Conservation (phyloP, 2,888 invertebrate genomes). For the Heliconius ethilla region DNA sequence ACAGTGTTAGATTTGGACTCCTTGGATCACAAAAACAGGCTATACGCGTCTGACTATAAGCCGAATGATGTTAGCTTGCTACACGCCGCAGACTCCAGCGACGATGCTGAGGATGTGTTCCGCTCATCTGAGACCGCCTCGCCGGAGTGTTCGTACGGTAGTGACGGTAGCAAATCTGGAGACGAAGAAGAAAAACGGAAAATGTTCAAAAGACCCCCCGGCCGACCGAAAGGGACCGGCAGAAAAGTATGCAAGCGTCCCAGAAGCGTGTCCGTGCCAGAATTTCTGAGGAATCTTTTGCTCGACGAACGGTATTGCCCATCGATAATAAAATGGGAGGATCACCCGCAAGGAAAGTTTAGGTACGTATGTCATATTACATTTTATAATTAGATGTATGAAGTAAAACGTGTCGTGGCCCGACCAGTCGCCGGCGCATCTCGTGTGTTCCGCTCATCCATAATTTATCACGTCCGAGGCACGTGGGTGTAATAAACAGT, state of each 20-base stretch:
- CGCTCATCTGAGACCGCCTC: slow-evolving; percentile 69
- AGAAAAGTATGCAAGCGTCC: slow-evolving; percentile 73
- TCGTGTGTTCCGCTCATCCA: slow-evolving; percentile 56
- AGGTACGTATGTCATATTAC: slow-evolving; percentile 65
- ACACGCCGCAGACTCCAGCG: slow-evolving; percentile 68
- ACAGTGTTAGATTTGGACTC: slow-evolving; percentile 71
- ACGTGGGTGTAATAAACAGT: slow-evolving; percentile 66
- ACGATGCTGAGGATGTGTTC: slow-evolving; percentile 70
- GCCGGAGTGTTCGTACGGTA: slow-evolving; percentile 69
- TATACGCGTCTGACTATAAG: slow-evolving; percentile 65
- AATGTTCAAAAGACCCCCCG: slow-evolving; percentile 77
- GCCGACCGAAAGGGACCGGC: slow-evolving; percentile 79
- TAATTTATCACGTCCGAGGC: slow-evolving; percentile 66
- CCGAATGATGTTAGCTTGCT: slow-evolving; percentile 61
- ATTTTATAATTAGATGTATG: background rate
- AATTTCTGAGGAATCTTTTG: slow-evolving; percentile 92
- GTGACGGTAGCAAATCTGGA: slow-evolving; percentile 73
- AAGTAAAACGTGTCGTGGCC: slow-evolving; percentile 55
- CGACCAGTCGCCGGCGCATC: slow-evolving; percentile 53
- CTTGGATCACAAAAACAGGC: slow-evolving; percentile 63
- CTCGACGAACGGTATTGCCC: slow-evolving; percentile 89
- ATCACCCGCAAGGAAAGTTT: slow-evolving; percentile 91
- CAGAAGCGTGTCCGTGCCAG: slow-evolving; percentile 85
- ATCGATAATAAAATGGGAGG: slow-evolving; percentile 93
- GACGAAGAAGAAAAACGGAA: slow-evolving; percentile 77